Evolutionary conservation across 2,888 invertebrate species (phyloP), one percentile per base, ranked within the genome.

Genomic region (Tetrapedia diversipes): DNA sequence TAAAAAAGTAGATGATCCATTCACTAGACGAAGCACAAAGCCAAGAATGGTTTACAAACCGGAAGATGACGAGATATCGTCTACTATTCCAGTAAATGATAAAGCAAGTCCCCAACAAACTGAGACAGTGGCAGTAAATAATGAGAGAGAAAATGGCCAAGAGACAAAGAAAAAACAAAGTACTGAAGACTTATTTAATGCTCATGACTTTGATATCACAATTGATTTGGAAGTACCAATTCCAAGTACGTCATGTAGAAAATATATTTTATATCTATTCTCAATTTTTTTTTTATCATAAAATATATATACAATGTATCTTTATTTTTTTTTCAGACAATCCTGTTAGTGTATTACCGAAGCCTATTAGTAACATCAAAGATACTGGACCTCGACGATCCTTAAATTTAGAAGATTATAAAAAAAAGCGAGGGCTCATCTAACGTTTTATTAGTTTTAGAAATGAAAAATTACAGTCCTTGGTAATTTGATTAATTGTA

Each of bases 161-260:
- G 90, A 90, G 45, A 65, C 79, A 4, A 90, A 87, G 71, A 90
- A 88, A 53, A 92, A 89, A 69, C 89, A 87, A 61, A 89, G 88
- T 49, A 92, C 91, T n/a, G 93, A 93, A 74, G 94, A 94, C 86
- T 90, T 94, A 82, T 94, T 93, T 92, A 94, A 93, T 85, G 94
- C 94, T 68, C 99, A 99, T 91, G 97, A 99, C 92, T 99, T 99
- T 92, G 99, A 99, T 88, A 97, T 98, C 86, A 97, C 96, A 91
- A 98, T 99, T 81, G 98, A 99, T 91, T 92, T 98, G 69, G 97
- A 97, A 92, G 95, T 97, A 85, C 96, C 97, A 63, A 93, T 96
- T 84, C 95, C 96, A 82, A 95, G 96, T 96, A 90, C 94, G 94
- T 94, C 81, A 72, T n/a, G 10, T 27, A 68, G 34, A 27, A 39